phyloP scores from a whole-genome alignment of 2,888 invertebrate species.

The Dione vanillae region DNA sequence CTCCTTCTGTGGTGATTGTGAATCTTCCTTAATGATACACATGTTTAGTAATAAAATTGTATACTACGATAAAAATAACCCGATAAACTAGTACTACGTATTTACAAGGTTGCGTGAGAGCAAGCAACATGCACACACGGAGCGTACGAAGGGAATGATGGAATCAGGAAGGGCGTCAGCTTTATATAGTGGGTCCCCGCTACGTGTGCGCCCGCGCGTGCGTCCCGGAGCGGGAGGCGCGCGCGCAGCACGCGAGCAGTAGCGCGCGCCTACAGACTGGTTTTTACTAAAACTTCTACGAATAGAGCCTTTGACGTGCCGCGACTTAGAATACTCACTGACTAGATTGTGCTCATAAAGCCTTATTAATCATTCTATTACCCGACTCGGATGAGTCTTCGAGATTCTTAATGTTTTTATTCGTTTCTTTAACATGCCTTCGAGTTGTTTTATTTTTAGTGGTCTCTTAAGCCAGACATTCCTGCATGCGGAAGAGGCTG shows the following conservation, averaged over 20 bases:
- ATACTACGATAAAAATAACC: slow-evolving; percentile 64
- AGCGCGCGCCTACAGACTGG: slow-evolving; percentile 77
- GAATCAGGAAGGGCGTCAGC: slow-evolving; percentile 75
- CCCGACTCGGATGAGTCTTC: slow-evolving; percentile 34
- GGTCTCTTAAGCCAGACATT: slow-evolving; percentile 22
- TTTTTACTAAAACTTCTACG: slow-evolving; percentile 78
- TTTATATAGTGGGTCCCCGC: slow-evolving; percentile 69
- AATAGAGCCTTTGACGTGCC: slow-evolving; percentile 78
- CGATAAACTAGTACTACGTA: slow-evolving; percentile 68
- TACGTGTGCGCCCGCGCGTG: slow-evolving; percentile 53
- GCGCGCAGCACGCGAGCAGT: slow-evolving; percentile 75
- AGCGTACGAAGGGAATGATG: slow-evolving; percentile 77
- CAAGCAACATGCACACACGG: slow-evolving; percentile 70
- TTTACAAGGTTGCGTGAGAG: slow-evolving; percentile 67
- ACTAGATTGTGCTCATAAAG: slow-evolving; percentile 63
- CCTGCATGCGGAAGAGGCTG: slow-evolving; percentile 13
- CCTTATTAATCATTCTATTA: slow-evolving; percentile 56
- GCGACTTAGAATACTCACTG: slow-evolving; percentile 64
- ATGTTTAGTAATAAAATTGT: slow-evolving; percentile 64
- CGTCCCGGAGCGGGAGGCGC: slow-evolving; percentile 58
- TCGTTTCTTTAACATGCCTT: slow-evolving; percentile 31
- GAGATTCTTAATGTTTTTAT: slow-evolving; percentile 41
- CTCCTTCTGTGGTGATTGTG: slow-evolving; percentile 74
- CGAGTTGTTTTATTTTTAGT: slow-evolving; percentile 26
- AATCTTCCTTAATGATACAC: slow-evolving; percentile 83